A percentile compares a stretch with the other conserved stretches of the same genome.
phyloP scores from a whole-genome alignment of 2,113 vertebrate genomes.

The Notarius quadriscutis region DNA sequence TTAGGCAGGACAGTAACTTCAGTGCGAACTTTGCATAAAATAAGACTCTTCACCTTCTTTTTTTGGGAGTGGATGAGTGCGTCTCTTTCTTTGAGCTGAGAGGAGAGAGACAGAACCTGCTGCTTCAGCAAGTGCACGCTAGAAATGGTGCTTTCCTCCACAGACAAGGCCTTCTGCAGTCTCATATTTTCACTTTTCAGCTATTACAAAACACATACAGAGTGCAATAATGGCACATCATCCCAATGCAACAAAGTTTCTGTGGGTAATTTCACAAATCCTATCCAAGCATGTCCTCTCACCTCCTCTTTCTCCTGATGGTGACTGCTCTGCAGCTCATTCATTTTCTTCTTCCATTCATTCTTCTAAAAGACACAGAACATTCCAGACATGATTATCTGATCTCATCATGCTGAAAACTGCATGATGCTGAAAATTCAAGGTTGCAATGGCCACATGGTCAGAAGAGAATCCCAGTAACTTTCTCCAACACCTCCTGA shows the following conservation, averaged over 20 bases:
- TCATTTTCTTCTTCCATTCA: constrained; percentile 64
- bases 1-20: neutral
- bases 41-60: constrained; percentile 57
- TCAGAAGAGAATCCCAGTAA: neutral
- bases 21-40: neutral
- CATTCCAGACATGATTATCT: neutral
- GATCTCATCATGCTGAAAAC: neutral
- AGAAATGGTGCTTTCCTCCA: constrained; percentile 57
- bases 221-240: constrained; percentile 4
- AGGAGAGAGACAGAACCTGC: constrained; percentile 56
- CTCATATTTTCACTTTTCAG: constrained; percentile 63
- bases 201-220: constrained; percentile 46
- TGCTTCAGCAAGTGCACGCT: constrained; percentile 44
- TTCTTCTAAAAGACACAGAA: constrained; percentile 59
- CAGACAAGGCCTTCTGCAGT: constrained; percentile 53
- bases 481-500: neutral
- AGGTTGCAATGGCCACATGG: neutral
- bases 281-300: neutral
- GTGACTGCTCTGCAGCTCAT: constrained; percentile 58
- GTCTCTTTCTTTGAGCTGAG: constrained; percentile 59
- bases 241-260: neutral
- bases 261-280: too few relatives aligned
- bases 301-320: constrained; percentile 60
- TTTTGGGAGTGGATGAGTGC: constrained; percentile 60
- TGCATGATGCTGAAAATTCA: neutral